Evolutionary conservation across 2,113 vertebrate species (phyloP).

Genomic region (Tachuris rubrigastra): DNA sequence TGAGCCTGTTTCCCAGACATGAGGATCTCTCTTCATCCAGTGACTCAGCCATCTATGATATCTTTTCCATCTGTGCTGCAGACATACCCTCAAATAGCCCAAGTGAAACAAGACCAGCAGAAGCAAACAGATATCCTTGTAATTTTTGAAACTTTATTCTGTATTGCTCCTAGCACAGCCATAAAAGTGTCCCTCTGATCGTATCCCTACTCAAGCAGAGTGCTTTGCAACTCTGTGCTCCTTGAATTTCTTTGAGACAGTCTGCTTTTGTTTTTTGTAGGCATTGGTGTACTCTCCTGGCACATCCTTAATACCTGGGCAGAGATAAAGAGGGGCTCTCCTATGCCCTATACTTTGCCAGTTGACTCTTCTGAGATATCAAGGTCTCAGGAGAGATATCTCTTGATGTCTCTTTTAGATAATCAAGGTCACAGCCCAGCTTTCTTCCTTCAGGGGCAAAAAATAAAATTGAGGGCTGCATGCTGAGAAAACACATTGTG

Average conservation of each 20-base stretch:
- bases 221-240: background rate
- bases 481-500: background rate
- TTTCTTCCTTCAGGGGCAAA: background rate
- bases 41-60: accelerated
- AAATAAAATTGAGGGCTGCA: background rate
- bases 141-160: background rate
- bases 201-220: background rate
- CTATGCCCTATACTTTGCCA: background rate
- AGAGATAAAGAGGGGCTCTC: background rate
- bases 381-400: background rate
- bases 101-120: background rate
- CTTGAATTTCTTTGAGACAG: background rate
- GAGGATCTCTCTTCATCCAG: background rate
- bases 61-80: background rate
- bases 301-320: background rate
- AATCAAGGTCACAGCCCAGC: background rate
- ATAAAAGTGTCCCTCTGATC: background rate
- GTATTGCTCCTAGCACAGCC: background rate
- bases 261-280: background rate
- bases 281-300: background rate
- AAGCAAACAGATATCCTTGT: background rate
- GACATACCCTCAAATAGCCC: background rate
- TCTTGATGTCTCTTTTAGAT: background rate
- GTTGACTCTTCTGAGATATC: background rate
- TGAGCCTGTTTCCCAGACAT: background rate